Evolutionary conservation across 1,140 invertebrate genomes (phyloP).

Genomic region (Papilio xuthus): DNA sequence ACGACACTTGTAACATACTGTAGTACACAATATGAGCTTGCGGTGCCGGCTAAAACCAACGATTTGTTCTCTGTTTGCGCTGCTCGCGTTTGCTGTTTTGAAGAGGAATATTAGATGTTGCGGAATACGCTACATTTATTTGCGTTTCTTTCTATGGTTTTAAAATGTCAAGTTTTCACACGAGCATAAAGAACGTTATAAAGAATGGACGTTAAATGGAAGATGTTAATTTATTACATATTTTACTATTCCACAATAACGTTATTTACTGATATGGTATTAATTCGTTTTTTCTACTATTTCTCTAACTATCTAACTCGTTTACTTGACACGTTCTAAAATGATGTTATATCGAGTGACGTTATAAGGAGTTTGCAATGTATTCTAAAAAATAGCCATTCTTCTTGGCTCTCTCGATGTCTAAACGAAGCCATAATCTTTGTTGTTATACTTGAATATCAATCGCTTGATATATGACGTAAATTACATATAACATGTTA

Average conservation of each 20-base stretch:
- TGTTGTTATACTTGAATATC: background rate
- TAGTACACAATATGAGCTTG: background rate
- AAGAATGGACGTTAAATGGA: no score
- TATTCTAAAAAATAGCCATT: no score
- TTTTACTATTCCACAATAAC: no score
- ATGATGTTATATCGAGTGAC: no score
- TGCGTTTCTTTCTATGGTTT: background rate
- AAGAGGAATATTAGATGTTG: background rate
- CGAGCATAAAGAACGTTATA: no score
- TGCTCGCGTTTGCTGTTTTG: background rate
- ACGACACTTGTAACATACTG: slow-evolving; percentile 13
- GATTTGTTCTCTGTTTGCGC: background rate
- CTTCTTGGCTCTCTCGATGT: background rate
- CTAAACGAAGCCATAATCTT: background rate
- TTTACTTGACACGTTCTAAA: no score
- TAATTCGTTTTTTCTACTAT: no score
- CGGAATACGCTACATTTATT: background rate
- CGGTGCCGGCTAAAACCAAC: slow-evolving; percentile 5
- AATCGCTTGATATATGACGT: background rate
- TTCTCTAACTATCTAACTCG: no score
- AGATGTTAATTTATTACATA: no score
- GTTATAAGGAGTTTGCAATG: no score
- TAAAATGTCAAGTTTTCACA: background rate
- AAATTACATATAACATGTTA: slow-evolving; percentile 9
- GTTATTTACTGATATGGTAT: no score